Evolutionary conservation across 2,888 invertebrate species (phyloP).

Genomic region (Strigamia transsilvanica): DNA sequence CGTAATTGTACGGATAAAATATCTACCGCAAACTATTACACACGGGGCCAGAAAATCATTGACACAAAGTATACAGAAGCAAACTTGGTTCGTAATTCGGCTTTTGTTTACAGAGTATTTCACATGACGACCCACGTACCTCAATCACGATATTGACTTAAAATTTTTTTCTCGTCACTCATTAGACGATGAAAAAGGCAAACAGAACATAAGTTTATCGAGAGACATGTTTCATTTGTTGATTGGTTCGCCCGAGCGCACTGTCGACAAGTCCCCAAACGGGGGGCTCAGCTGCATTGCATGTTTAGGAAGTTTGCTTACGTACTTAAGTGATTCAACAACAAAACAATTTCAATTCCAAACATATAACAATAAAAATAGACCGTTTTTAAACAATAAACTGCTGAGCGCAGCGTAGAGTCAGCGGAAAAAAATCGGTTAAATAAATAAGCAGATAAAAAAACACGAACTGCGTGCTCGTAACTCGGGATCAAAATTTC

Average conservation of each 20-base stretch:
- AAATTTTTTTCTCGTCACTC: not conserved
- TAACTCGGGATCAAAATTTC: slow-evolving; percentile 42
- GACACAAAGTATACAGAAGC: too few relatives aligned
- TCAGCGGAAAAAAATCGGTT: slow-evolving; percentile 38
- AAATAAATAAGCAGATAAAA: slow-evolving; percentile 43
- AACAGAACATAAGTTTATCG: not conserved
- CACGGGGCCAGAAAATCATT: too few relatives aligned
- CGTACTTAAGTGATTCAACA: slow-evolving; percentile 21
- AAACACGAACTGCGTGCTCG: not conserved
- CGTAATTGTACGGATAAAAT: too few relatives aligned
- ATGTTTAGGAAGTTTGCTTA: slow-evolving; percentile 23
- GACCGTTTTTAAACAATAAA: slow-evolving; percentile 8
- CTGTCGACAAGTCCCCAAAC: not conserved
- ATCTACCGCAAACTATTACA: too few relatives aligned
- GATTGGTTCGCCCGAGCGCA: not conserved
- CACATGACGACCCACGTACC: not conserved
- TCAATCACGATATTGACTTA: not conserved
- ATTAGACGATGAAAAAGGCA: slow-evolving; percentile 8
- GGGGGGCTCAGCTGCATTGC: slow-evolving; percentile 20
- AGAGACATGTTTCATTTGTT: not conserved
- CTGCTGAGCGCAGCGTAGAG: slow-evolving; percentile 10
- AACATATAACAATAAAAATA: not conserved
- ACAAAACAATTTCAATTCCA: slow-evolving; percentile 26
- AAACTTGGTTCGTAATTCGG: not conserved
- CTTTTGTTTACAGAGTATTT: not conserved